Evolutionary conservation across 2,888 invertebrate species (phyloP), one percentile per base, ranked within the genome.

Genomic region (Elegia similella): DNA sequence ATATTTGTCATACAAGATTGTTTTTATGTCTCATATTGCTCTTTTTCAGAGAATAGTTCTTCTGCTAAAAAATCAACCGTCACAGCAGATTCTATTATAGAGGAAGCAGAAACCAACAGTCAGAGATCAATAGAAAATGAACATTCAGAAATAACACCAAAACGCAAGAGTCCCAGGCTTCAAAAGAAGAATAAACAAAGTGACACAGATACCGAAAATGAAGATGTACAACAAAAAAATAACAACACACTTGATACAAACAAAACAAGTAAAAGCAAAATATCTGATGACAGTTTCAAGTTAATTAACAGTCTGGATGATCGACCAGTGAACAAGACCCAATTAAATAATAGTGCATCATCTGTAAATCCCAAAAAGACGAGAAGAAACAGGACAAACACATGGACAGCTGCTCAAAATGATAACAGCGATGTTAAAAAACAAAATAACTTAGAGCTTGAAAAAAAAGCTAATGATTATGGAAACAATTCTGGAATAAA

Each of bases 331-430:
- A 73, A 64, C 32, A 64, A 60, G 16, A 62, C 43, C 38, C 57
- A 55, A 17, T 67, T 59, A 12, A 86, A 84, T 62, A 88, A 82
- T 71, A 85, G 79, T 57, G 68, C 75, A 8, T 73, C 85, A 54
- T 68, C 68, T 47, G 44, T 78, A 56, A 46, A 63, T 66, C 57
- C 17, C 62, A 44, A 64, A 59, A 34, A 67, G 65, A 53, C 60
- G 65, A 82, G 82, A 64, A 80, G 82, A 59, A 75, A 73, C 47
- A 77, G 87, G 72, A 84, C 84, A 15, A 84, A 81, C 62, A 88
- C 89, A 23, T 86, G 80, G 77, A 79, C 84, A 58, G 73, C 72
- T 34, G 56, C 75, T 38, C 56, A 62, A 13, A 48, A 63, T 55
- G 68, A 61, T 46, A 72, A 78, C 42, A 69, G 53, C 53, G 70